Base-by-base conservation (phyloP, 2,888 invertebrate genomes). In the Clitarchus hookeri region DNA sequence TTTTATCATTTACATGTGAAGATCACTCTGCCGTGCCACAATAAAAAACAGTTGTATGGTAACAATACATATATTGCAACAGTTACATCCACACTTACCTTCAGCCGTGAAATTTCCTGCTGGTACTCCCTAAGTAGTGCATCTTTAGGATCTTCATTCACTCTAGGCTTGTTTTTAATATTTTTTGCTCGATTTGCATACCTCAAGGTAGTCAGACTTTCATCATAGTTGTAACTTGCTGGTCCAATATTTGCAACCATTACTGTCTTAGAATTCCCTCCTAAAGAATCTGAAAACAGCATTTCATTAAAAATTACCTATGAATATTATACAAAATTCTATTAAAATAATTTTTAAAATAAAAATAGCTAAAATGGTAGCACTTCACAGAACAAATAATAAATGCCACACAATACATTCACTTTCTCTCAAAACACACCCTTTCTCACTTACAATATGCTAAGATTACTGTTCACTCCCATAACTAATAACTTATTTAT, bases 221-320 rank as follows among this genome's bases (percentile, higher is more conserved):
- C 99, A 90, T 99, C 99, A 92, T 97, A 99, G 93, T 99, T 99
- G 92, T 97, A 98, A 89, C 96, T 96, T 27, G 99, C 99, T 44
- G 99, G 99, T 0, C 99, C 99, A 90, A 99, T 96, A 91, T 99
- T 99, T 16, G 99, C 99, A 86, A 99, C 97, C 99, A 99, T 99
- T 86, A 99, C 97, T 0, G 99, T 99, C 92, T 98, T 98, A 83
- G 99, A 98, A 93, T 99, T 99, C 16, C 99, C 99, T 86, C 99
- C 99, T 83, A 99, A 93, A 0, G 99, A 99, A 93, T 99, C 99
- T 93, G 89, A 44, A 87, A 87, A 53, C 25, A 54, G 53, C 27
- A 84, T 48, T 44, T 26, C 27, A 44, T 79, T 11, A 48, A 11
- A 48, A 48, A 48, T 16, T 48, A 16, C 16, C 2, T 48, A 48